phyloP scores from a whole-genome alignment of 2,888 invertebrate genomes.

The Gandaritis pyraliata region DNA sequence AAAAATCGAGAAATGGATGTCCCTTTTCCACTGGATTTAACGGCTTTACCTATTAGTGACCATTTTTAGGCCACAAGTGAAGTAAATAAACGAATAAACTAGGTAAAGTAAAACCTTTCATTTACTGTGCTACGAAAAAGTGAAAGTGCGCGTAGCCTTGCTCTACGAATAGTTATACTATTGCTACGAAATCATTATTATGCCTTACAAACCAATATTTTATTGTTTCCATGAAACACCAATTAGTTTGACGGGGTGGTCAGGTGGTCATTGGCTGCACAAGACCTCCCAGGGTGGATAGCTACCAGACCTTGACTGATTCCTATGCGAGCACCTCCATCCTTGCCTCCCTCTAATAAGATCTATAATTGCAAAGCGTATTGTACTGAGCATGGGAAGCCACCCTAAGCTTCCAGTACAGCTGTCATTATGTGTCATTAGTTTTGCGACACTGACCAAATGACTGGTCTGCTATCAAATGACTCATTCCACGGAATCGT shows the following conservation, averaged over 20 bases:
- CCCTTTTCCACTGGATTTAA: too few species aligned
- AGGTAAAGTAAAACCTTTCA: too few species aligned
- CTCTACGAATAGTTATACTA: too few species aligned
- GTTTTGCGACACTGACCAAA: slow-evolving; percentile 84
- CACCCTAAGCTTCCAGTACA: slow-evolving; percentile 69
- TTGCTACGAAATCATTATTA: background rate
- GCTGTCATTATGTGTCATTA: slow-evolving; percentile 84
- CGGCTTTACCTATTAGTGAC: too few species aligned
- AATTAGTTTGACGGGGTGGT: slow-evolving; percentile 71
- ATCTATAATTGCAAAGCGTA: slow-evolving; percentile 49
- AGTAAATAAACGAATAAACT: too few species aligned
- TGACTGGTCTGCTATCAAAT: slow-evolving; percentile 82
- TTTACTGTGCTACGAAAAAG: too few species aligned
- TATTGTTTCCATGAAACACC: slow-evolving; percentile 55
- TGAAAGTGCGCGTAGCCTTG: too few species aligned
- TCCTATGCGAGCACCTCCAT: slow-evolving; percentile 43
- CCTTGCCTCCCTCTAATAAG: slow-evolving; percentile 51
- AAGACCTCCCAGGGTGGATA: slow-evolving; percentile 71
- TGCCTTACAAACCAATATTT: slow-evolving; percentile 33
- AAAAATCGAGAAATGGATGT: too few species aligned
- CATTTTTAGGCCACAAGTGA: too few species aligned
- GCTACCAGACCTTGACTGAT: slow-evolving; percentile 78
- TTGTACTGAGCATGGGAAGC: slow-evolving; percentile 23
- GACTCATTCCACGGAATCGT: slow-evolving; percentile 74
- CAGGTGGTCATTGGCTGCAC: slow-evolving; percentile 71